A percentile compares a stretch with the other conserved stretches of the same genome.
Evolutionary conservation across 1,140 invertebrate genomes (phyloP).

Genomic region (Cataglyphis hispanica): DNA sequence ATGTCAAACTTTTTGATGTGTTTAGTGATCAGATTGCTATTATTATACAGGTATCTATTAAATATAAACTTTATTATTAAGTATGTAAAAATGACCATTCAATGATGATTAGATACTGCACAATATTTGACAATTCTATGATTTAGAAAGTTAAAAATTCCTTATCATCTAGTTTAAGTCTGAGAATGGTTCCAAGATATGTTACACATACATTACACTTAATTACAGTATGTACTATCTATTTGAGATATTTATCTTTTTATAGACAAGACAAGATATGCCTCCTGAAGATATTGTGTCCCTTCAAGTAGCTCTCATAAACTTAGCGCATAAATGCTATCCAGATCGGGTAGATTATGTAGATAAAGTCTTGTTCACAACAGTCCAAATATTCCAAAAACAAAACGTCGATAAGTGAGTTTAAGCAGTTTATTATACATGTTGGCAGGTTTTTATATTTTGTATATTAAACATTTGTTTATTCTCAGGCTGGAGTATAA

Average conservation of each 20-base stretch:
- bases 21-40: conserved; percentile 99
- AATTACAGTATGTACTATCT: conserved; percentile 85
- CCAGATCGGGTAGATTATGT: conserved; percentile 97
- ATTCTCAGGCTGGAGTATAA: conserved; percentile 90
- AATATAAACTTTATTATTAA: conserved; percentile 49
- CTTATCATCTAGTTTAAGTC: conserved; percentile 85
- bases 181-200: conserved; percentile 74
- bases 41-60: conserved; percentile 93
- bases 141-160: conserved; percentile 71
- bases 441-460: not conserved
- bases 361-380: conserved; percentile 97
- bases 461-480: conserved; percentile 59
- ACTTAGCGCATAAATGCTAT: conserved; percentile 98
- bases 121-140: conserved; percentile 72
- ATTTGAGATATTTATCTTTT: conserved; percentile 42
- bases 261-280: conserved; percentile 95
- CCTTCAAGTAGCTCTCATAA: conserved; percentile 97
- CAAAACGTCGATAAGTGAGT: conserved; percentile 92
- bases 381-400: conserved; percentile 94
- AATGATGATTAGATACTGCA: conserved; percentile 81
- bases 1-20: conserved; percentile 98
- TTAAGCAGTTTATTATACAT: conserved; percentile 18
- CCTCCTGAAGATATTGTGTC: conserved; percentile 98
- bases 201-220: not conserved
- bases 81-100: conserved; percentile 57